Percentiles rank a stretch among this genome's conserved stretches.
Conservation (phyloP, 2,888 invertebrate species). For the Phorcus lineatus region DNA sequence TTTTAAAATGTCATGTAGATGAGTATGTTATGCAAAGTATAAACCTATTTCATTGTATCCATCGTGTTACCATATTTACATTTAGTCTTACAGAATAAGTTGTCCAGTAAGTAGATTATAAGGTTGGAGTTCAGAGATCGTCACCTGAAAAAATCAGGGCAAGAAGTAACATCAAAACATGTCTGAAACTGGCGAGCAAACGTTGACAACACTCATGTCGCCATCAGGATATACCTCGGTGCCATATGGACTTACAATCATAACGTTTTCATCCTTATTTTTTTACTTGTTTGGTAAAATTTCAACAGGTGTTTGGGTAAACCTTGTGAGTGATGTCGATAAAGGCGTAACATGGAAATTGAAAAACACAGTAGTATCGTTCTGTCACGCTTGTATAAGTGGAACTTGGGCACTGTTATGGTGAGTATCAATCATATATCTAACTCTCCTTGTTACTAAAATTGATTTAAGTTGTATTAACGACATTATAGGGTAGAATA, state of each 20-base stretch:
- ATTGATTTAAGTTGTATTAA: background rate
- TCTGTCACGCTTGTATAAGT: conserved; percentile 55
- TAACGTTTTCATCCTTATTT: conserved; percentile 40
- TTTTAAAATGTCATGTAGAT: no score
- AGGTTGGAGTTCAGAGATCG: no score
- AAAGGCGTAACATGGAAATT: conserved; percentile 54
- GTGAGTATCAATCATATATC: conserved; percentile 42
- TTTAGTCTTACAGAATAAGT: no score
- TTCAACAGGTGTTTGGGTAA: background rate
- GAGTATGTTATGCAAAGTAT: no score
- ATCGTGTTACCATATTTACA: no score
- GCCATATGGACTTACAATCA: conserved; percentile 41
- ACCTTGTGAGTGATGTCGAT: conserved; percentile 38
- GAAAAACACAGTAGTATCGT: conserved; percentile 63
- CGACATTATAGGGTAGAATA: no score
- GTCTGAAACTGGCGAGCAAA: no score
- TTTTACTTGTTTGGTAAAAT: conserved; percentile 46
- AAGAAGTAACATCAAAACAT: no score
- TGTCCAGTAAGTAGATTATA: no score
- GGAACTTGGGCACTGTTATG: conserved; percentile 56
- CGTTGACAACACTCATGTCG: conserved; percentile 45
- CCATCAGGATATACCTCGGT: conserved; percentile 47
- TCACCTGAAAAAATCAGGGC: no score
- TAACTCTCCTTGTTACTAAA: no score
- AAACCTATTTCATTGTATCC: no score